Percentiles rank a stretch among this genome's conserved stretches.
phyloP scores from a whole-genome alignment of 2,888 invertebrate species.

The Ashinkailepas kermadecensis region DNA sequence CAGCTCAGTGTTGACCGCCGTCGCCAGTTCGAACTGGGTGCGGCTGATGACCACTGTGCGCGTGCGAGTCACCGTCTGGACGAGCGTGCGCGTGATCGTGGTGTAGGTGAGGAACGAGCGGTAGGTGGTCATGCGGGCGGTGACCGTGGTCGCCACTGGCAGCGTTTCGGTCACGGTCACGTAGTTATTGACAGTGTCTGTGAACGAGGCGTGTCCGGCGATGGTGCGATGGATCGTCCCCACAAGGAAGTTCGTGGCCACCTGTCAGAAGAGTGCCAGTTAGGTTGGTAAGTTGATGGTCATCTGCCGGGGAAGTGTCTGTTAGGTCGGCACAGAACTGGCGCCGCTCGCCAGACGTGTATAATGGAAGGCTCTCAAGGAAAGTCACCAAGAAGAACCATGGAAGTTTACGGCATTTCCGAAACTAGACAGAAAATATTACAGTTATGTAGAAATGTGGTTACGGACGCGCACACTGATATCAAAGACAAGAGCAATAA shows the following conservation, averaged over 20 bases:
- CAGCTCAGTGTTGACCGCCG: background rate
- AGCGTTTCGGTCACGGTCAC: background rate
- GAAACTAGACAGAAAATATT: no score
- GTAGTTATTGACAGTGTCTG: background rate
- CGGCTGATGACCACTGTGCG: background rate
- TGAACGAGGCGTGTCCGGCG: constrained; percentile 3
- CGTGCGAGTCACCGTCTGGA: background rate
- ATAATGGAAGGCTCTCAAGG: no score
- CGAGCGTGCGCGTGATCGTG: background rate
- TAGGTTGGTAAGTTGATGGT: no score
- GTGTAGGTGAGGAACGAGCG: background rate
- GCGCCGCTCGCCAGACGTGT: no score
- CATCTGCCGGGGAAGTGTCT: no score
- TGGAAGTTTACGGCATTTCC: no score
- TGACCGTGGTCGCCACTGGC: background rate
- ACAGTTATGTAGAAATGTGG: no score
- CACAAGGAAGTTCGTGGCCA: background rate
- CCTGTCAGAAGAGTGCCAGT: background rate
- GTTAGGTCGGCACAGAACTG: no score
- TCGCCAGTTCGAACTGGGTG: background rate
- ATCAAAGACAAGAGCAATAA: no score
- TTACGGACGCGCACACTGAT: no score
- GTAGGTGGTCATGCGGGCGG: background rate
- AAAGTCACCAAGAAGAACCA: no score
- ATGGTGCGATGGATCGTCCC: background rate